Evolutionary conservation across 2,113 vertebrate species (phyloP), one percentile per base, ranked within the genome.

Genomic region (Phrynosoma platyrhinos): DNA sequence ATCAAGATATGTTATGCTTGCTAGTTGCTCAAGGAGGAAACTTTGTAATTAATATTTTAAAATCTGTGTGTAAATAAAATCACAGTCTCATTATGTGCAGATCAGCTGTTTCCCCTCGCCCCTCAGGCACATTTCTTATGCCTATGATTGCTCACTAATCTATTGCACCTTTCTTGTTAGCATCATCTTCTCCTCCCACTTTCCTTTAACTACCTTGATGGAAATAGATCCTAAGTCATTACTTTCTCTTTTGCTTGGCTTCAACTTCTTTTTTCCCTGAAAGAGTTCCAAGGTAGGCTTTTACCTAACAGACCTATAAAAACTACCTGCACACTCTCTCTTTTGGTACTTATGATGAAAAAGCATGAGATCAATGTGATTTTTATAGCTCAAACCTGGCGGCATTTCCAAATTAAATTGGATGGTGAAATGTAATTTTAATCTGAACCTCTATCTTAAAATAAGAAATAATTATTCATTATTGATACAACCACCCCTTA

Each of bases 401-500:
- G 94, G 92, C 92, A 91, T 95, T 96, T 96, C 94, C 92, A 94
- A 90, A 92, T 94, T 66, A 95, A 93, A 92, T 93, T 91, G 90
- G 92, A 82, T 92, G 88, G 92, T 89, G 93, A 95, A 86, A 94
- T 90, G 87, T 93, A 94, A 95, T 96, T 96, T 96, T 95, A 94
- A 92, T 95, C 93, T 93, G 81, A 93, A 92, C 86, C 91, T 91
- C 92, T 91, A 91, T 91, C 93, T 96, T 94, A 95, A 95, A 95
- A 95, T 94, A 95, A 95, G 90, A 91, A 94, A 95, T 94, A 96
- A 92, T 95, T 94, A 93, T 95, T 95, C 92, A 87, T 94, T 96
- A 95, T 95, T 96, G 94, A 90, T 92, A 90, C 85, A 79, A 91
- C 92, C 93, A 55, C 52, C 47, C 62, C 36, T 27, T 68, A 21